Percentiles rank a stretch among this genome's conserved stretches.
These are phyloP conservation scores for Oceanites oceanicus DNA, from an alignment of 2,113 vertebrate genomes.

Conservation along the genomic window DNA sequence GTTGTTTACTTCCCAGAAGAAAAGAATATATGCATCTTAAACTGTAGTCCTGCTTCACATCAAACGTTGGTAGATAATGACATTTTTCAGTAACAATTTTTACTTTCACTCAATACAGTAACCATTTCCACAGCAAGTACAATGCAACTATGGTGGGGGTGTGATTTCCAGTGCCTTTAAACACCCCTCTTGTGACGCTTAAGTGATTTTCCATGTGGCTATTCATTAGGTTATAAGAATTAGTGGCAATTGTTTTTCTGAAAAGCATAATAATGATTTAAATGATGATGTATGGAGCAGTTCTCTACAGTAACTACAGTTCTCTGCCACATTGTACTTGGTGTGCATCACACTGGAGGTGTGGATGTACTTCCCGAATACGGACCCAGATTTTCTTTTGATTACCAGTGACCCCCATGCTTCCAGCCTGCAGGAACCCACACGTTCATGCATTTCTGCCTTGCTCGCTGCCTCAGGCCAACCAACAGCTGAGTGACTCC, in stretches of 20 bases:
- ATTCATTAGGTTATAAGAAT: background rate
- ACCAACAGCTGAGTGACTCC: background rate
- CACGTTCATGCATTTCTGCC: background rate
- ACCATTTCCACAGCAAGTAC: background rate
- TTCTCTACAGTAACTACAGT: background rate
- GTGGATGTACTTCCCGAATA: background rate
- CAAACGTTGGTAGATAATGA: background rate
- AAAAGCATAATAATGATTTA: background rate
- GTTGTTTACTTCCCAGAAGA: background rate
- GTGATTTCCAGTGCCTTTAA: background rate
- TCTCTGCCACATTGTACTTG: background rate
- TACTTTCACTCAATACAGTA: background rate
- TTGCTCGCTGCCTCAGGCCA: background rate
- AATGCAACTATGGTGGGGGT: accelerated
- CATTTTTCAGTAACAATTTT: background rate
- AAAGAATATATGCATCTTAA: background rate
- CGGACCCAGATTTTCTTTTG: background rate
- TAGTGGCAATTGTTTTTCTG: background rate
- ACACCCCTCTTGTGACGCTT: background rate
- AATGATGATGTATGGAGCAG: background rate
- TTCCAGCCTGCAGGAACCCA: background rate
- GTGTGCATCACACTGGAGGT: background rate
- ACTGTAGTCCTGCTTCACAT: background rate
- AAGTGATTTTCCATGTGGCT: background rate
- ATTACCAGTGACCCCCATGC: background rate